A percentile compares a stretch with the other conserved stretches of the same genome.
Conservation (phyloP, 1,140 invertebrate genomes). For the Hypothenemus hampei region DNA sequence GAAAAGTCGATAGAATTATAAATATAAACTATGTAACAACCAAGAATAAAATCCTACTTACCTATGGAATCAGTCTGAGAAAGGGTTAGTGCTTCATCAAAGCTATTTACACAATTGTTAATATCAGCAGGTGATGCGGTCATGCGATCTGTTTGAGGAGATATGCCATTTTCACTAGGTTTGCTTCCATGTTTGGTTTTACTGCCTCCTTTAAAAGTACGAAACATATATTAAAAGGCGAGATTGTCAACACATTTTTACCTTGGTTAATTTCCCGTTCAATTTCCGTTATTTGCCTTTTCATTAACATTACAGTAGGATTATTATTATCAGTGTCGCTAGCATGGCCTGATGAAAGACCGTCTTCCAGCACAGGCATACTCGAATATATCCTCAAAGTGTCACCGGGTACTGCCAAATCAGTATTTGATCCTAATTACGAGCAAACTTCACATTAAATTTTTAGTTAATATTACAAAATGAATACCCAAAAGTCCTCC, state of each 20-base stretch:
- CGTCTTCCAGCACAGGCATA: slow-evolving; percentile 95
- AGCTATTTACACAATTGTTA: slow-evolving; percentile 48
- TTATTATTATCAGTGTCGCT: slow-evolving; percentile 89
- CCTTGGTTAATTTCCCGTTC: slow-evolving; percentile 66
- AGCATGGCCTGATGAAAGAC: slow-evolving; percentile 83
- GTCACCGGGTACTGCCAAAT: slow-evolving; percentile 51
- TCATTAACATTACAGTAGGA: slow-evolving; percentile 64
- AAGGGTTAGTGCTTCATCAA: slow-evolving; percentile 40
- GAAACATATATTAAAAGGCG: background rate
- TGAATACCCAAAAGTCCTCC: slow-evolving; percentile 40
- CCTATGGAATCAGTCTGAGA: slow-evolving; percentile 39
- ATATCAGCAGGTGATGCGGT: slow-evolving; percentile 48
- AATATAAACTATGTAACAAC: background rate
- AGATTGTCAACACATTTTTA: slow-evolving; percentile 32
- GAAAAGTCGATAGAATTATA: background rate
- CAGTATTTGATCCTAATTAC: slow-evolving; percentile 49
- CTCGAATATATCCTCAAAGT: slow-evolving; percentile 56
- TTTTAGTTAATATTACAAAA: background rate
- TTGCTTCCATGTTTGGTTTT: slow-evolving; percentile 33
- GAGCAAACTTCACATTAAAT: background rate
- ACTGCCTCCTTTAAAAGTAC: slow-evolving; percentile 30
- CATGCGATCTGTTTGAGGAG: slow-evolving; percentile 34
- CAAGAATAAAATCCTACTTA: slow-evolving; percentile 14
- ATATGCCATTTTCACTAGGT: slow-evolving; percentile 40
- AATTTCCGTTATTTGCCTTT: slow-evolving; percentile 68